Evolutionary conservation across 1,140 invertebrate species (phyloP).

Genomic region (Bathynomus jamesi): DNA sequence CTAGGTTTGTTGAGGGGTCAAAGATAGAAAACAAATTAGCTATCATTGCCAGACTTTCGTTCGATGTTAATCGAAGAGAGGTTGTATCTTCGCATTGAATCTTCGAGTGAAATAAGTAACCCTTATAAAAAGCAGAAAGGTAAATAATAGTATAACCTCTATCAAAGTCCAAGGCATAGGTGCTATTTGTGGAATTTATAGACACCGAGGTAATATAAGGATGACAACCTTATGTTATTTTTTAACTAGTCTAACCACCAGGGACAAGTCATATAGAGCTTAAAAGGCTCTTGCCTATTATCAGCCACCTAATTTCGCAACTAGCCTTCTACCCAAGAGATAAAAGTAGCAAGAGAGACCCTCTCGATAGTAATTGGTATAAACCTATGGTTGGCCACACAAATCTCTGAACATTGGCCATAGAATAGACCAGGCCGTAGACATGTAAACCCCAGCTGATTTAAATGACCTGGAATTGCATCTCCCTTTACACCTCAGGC

Average conservation of each 20-base stretch:
- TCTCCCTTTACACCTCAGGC: conserved; percentile 56
- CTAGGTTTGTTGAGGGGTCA: no score
- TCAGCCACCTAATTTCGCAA: conserved; percentile 39
- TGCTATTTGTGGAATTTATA: no score
- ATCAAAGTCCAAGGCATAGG: no score
- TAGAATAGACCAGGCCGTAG: conserved; percentile 54
- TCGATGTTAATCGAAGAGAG: background rate
- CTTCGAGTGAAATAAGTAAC: background rate
- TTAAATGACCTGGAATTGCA: conserved; percentile 57
- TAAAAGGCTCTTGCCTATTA: background rate
- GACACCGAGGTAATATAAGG: no score
- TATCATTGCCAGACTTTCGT: background rate
- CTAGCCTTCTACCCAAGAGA: background rate
- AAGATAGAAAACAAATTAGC: no score
- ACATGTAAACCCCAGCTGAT: conserved; percentile 53
- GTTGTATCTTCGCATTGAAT: background rate
- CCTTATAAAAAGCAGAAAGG: no score
- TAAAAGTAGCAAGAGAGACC: no score
- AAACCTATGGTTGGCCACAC: conserved; percentile 64
- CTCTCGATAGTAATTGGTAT: conserved; percentile 58
- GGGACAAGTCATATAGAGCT: background rate
- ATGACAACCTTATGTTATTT: background rate
- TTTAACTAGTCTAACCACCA: background rate
- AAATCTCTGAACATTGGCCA: conserved; percentile 72
- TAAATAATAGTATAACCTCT: no score